Evolutionary conservation across 2,888 invertebrate genomes (phyloP).

Genomic region (Cataglyphis livida): DNA sequence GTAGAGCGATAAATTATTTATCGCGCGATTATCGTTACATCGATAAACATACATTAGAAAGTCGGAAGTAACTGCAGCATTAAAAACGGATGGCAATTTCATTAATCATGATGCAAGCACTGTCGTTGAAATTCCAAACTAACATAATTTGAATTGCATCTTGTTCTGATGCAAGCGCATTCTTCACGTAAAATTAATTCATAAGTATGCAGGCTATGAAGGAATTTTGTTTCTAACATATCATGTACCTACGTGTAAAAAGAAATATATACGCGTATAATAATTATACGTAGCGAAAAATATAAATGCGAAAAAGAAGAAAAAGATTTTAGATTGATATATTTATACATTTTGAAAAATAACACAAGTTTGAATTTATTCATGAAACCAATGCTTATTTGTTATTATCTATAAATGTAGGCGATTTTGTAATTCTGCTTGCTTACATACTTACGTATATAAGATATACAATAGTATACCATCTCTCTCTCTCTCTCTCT

Average conservation of each 20-base stretch:
- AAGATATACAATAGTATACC: too few relatives aligned
- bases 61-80: constrained; percentile 43
- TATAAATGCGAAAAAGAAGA: background rate
- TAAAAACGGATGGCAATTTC: constrained; percentile 24
- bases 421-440: background rate
- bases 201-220: background rate
- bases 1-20: constrained; percentile 13
- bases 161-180: constrained; percentile 46
- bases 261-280: background rate
- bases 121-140: constrained; percentile 42
- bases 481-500: background rate
- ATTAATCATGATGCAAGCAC: background rate
- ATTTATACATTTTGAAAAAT: background rate
- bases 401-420: background rate
- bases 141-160: constrained; percentile 33
- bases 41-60: constrained; percentile 53
- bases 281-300: background rate
- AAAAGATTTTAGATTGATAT: background rate
- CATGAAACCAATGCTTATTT: background rate
- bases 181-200: constrained; percentile 35
- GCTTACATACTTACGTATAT: too few relatives aligned
- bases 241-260: background rate
- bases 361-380: constrained; percentile 5
- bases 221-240: constrained; percentile 27
- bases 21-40: constrained; percentile 43